A percentile compares a stretch with the other conserved stretches of the same genome.
phyloP scores from a whole-genome alignment of 2,888 invertebrate species.

The Luffia ferchaultella region DNA sequence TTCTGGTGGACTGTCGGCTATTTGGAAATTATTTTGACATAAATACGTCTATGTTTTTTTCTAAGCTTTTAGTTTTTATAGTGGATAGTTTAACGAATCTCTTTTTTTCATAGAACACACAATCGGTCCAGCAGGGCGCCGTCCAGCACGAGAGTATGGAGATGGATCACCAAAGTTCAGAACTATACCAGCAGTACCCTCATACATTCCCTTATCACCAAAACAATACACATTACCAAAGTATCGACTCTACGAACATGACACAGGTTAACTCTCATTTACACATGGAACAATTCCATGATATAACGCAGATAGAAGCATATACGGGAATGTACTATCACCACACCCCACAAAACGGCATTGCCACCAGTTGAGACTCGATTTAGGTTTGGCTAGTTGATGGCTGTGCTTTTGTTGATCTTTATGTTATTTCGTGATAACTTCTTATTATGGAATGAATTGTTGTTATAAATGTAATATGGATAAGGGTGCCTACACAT shows the following conservation, averaged over 20 bases:
- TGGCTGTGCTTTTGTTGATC: too few relatives aligned
- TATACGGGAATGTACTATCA: constrained; percentile 30
- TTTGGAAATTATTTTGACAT: too few relatives aligned
- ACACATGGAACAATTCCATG: constrained; percentile 3
- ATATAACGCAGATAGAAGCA: constrained; percentile 20
- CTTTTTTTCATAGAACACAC: neutral
- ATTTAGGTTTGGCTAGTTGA: too few relatives aligned
- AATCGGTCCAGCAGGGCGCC: neutral
- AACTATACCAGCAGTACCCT: neutral
- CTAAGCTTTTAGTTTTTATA: too few relatives aligned
- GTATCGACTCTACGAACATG: neutral
- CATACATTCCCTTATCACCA: neutral
- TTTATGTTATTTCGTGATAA: too few relatives aligned
- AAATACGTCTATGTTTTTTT: too few relatives aligned
- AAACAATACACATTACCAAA: neutral
- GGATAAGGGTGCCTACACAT: too few relatives aligned
- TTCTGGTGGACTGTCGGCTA: too few relatives aligned
- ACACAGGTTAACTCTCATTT: neutral
- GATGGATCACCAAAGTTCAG: neutral
- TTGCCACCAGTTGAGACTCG: constrained; percentile 31
- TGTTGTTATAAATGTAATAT: too few relatives aligned
- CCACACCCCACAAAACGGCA: constrained; percentile 29
- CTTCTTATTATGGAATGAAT: too few relatives aligned
- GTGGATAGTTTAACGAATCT: neutral
- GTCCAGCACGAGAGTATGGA: neutral